Conservation (phyloP, 2,113 vertebrate species). For the Dicrurus megarhynchus region DNA sequence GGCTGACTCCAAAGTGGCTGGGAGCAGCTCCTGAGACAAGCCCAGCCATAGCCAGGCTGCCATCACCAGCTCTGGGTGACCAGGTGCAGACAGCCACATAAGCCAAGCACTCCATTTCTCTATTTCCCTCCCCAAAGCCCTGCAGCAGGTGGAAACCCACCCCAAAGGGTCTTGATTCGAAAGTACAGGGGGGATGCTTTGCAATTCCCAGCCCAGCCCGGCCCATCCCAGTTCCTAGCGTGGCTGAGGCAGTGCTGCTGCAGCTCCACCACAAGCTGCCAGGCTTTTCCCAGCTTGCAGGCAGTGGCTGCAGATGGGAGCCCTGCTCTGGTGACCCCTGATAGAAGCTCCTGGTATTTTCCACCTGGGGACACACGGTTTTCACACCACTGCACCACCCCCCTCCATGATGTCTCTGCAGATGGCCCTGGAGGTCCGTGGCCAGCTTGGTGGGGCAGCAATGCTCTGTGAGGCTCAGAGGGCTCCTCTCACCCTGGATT, state of each 20-base stretch:
- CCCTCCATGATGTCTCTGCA: fast-evolving
- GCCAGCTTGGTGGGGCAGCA: not conserved
- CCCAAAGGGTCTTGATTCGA: not conserved
- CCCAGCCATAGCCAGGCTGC: fast-evolving
- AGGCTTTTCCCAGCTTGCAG: not conserved
- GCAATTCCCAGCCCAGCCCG: not conserved
- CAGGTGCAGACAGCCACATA: not conserved
- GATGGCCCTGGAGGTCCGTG: not conserved
- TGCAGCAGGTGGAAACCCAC: not conserved
- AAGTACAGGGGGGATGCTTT: not conserved
- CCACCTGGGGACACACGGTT: not conserved
- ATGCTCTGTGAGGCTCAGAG: not conserved
- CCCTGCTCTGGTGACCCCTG: not conserved
- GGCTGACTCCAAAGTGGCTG: not conserved
- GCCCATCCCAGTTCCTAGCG: not conserved
- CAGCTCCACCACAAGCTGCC: not conserved
- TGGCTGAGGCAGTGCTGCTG: not conserved
- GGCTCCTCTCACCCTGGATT: not conserved
- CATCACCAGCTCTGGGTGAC: not conserved
- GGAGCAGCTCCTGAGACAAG: not conserved
- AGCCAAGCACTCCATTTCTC: not conserved
- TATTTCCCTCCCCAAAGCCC: not conserved
- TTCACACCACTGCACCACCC: not conserved
- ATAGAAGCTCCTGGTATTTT: not conserved
- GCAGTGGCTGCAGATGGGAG: fast-evolving